phyloP scores from a whole-genome alignment of 2,797 vertebrate genomes.

The Urocyon cinereoargenteus region DNA sequence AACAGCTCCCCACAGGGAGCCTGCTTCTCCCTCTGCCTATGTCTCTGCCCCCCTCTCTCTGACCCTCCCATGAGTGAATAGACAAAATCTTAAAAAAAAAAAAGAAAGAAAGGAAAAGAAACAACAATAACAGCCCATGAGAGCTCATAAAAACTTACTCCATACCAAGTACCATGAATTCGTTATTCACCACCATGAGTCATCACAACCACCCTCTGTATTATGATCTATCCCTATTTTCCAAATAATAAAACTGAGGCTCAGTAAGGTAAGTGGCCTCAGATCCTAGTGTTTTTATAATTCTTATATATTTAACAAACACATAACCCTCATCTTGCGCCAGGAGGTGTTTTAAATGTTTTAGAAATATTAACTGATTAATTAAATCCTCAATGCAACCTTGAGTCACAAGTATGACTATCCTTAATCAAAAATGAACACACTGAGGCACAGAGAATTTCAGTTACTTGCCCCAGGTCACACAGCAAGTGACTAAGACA shows the following conservation, averaged over 20 bases:
- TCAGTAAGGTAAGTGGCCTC: not conserved
- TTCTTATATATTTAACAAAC: not conserved
- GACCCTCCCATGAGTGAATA: too few species aligned
- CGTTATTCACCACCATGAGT: too few species aligned
- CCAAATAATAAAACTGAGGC: not conserved
- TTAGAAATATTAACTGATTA: not conserved
- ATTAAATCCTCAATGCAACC: not conserved
- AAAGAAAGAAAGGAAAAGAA: too few species aligned
- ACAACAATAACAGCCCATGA: not conserved
- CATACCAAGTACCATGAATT: not conserved
- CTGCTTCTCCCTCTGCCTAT: too few species aligned
- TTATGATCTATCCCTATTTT: not conserved
- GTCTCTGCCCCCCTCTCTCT: too few species aligned
- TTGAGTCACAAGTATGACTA: not conserved
- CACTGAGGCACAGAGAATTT: not conserved
- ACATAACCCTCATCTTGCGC: not conserved
- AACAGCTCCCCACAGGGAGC: too few species aligned
- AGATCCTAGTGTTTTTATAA: not conserved
- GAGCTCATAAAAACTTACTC: not conserved
- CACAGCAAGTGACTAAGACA: not conserved
- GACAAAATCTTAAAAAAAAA: too few species aligned
- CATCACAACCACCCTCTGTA: not conserved
- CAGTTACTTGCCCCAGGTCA: not conserved
- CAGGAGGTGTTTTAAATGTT: not conserved
- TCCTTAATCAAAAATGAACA: slow-evolving; percentile 35